These are phyloP conservation scores for Folsomia manolachei DNA, from an alignment of 2,888 invertebrate genomes.

Conservation along the genomic window DNA sequence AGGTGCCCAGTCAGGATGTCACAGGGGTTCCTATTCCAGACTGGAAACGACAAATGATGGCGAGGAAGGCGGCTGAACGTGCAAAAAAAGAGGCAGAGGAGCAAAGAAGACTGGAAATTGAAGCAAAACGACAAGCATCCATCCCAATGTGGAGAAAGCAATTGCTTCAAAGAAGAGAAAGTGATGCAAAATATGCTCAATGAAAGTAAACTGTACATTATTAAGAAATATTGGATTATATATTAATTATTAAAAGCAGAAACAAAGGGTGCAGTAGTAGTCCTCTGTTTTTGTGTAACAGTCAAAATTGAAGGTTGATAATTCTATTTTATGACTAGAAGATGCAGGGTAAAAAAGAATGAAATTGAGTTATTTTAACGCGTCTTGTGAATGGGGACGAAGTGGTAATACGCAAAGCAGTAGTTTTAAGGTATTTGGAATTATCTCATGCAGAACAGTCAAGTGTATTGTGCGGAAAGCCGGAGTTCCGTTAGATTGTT, in stretches of 20 bases:
- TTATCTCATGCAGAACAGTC: background rate
- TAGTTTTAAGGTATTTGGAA: background rate
- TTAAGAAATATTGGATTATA: background rate
- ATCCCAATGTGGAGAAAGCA: conserved; percentile 95
- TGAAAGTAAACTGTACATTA: conserved; percentile 23
- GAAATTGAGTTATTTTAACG: background rate
- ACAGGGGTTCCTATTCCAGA: conserved; percentile 86
- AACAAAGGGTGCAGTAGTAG: too few species aligned
- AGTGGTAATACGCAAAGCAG: too few species aligned
- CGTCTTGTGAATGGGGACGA: background rate
- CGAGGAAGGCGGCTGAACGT: conserved; percentile 88
- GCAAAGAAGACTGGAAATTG: conserved; percentile 76
- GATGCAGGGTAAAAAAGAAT: background rate
- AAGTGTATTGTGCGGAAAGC: conserved; percentile 3
- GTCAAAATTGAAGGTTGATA: background rate
- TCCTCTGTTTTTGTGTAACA: too few species aligned
- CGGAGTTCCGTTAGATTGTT: background rate
- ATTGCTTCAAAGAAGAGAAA: conserved; percentile 61
- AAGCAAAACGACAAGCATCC: conserved; percentile 76
- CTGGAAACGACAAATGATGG: conserved; percentile 94
- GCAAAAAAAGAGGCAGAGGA: conserved; percentile 87
- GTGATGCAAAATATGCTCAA: conserved; percentile 46
- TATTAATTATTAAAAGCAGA: background rate
- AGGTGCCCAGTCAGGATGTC: conserved; percentile 64
- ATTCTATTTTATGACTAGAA: background rate